Base-by-base conservation (phyloP, 2,113 vertebrate genomes). In the Pimephales promelas region DNA sequence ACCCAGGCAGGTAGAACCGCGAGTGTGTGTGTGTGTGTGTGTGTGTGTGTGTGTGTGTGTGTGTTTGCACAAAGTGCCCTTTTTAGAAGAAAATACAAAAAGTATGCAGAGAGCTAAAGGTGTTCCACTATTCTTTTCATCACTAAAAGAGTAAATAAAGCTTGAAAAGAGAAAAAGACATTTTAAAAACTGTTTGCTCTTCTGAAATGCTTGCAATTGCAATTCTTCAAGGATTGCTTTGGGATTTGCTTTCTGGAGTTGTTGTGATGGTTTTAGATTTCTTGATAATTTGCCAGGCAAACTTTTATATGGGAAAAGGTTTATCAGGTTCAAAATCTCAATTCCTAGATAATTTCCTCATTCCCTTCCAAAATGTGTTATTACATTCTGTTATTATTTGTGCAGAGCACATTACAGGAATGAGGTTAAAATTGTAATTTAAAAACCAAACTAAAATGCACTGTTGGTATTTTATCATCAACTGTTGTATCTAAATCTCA, bases 241-340 rank as follows among this genome's bases (percentile, higher is more conserved):
- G 83, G 68, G 88, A 82, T 90, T 89, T 70, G 36, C 62, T 64
- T 73, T 57, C 72, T 83, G 45, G 84, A 82, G 84, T 75, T 87
- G 40, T 73, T 20, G 74, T 62, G 71, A 76, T 70, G 86, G 72
- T 71, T 52, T 85, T 64, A 45, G 66, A 78, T 86, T 83, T 85
- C 28, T 47, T 49, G 56, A 76, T 74, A 76, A 66, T 82, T 88
- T 85, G 26, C 56, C 77, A 66, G 84, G 81, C 64, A 26, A 81
- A 45, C 16, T 81, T 77, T 87, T 81, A 86, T 57, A 52, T 28
- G n/a, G 87, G 84, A 24, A 40, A 75, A 40, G 7, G 62, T 66
- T 14, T 34, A 36, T 76, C 79, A 59, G 11, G 22, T 62, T 57
- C 66, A 81, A 34, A 40, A 28, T 20, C 20, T 22, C 28, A 73